These are phyloP conservation scores for Siphlonurus alternatus DNA, from an alignment of 2,888 invertebrate species.

Conservation along the genomic window DNA sequence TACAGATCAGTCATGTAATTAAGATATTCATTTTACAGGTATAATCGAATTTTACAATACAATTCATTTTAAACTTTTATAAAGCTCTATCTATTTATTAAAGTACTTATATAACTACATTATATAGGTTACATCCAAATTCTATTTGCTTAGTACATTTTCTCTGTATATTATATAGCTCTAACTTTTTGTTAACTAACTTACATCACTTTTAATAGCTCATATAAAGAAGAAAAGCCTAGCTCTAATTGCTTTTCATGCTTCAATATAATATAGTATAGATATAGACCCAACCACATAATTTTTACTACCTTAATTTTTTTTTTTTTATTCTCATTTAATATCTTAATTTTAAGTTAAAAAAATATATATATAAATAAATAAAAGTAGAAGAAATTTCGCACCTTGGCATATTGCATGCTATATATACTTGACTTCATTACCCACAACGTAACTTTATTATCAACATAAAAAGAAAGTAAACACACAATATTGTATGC, in stretches of 20 bases:
- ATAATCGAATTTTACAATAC: no score
- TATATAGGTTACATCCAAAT: background rate
- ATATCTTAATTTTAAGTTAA: background rate
- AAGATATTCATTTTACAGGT: no score
- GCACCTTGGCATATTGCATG: no score
- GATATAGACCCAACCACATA: background rate
- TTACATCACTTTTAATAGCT: background rate
- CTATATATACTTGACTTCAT: background rate
- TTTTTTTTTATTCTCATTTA: background rate
- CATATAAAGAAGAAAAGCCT: background rate
- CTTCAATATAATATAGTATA: background rate
- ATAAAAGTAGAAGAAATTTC: no score
- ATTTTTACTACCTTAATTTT: background rate
- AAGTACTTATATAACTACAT: no score
- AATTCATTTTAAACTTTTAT: no score
- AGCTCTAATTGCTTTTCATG: background rate
- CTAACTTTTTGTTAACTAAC: background rate
- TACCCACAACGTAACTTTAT: background rate
- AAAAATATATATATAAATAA: no score
- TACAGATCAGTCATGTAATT: no score
- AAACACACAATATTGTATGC: no score
- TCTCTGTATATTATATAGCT: background rate
- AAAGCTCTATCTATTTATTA: no score
- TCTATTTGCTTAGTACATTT: background rate
- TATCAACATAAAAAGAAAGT: background rate